Conservation (phyloP, 2,113 vertebrate genomes). For the Prinia subflava region DNA sequence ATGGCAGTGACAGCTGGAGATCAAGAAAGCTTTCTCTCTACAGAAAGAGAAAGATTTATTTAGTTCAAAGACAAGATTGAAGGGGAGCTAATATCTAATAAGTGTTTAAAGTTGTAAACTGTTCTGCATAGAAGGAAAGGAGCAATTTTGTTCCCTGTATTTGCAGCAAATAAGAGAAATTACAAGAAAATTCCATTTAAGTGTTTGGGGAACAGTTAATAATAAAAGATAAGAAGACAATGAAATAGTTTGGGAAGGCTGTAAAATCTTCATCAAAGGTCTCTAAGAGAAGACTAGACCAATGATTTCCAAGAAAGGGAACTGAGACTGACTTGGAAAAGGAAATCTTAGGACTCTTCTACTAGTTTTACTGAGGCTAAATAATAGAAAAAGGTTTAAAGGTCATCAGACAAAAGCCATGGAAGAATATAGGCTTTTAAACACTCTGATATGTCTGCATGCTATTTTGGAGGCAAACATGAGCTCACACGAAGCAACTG, state of each 20-base stretch:
- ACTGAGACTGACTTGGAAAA: not conserved
- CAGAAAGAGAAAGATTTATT: not conserved
- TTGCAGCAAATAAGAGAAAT: not conserved
- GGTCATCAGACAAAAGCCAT: not conserved
- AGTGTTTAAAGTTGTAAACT: not conserved
- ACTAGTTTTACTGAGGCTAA: not conserved
- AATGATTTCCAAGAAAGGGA: not conserved
- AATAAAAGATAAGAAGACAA: not conserved
- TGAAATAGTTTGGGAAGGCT: not conserved
- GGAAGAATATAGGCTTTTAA: not conserved
- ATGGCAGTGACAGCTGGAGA: not conserved
- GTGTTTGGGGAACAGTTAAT: not conserved
- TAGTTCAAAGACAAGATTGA: not conserved
- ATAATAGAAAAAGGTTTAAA: not conserved
- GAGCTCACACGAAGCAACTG: not conserved
- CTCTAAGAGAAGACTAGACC: not conserved
- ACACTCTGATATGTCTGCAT: fast-evolving
- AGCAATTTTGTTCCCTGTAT: not conserved
- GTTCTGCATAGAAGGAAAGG: not conserved
- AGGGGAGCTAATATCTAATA: not conserved
- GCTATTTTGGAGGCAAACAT: not conserved
- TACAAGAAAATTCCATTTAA: not conserved
- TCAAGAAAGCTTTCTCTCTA: not conserved
- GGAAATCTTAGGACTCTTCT: not conserved
- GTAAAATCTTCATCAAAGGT: not conserved